Evolutionary conservation across 2,888 invertebrate species (phyloP).

Genomic region (Abrostola tripartita): DNA sequence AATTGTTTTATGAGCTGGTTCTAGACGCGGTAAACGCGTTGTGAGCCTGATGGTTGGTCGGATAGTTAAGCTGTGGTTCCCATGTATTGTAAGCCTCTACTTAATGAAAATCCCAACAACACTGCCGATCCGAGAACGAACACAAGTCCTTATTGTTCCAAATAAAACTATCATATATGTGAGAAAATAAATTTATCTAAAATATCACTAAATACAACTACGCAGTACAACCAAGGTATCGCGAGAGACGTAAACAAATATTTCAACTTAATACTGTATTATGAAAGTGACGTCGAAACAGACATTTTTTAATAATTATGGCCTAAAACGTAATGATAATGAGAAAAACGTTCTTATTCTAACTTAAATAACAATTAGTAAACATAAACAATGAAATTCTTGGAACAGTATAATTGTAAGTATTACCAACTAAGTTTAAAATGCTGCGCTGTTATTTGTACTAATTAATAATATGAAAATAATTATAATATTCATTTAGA

Average conservation of each 20-base stretch:
- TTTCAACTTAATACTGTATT: conserved; percentile 38
- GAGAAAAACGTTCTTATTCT: conserved; percentile 5
- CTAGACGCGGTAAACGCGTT: no score
- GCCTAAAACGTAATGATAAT: conserved; percentile 17
- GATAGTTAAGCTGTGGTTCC: no score
- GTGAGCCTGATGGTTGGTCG: no score
- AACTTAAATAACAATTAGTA: conserved; percentile 2
- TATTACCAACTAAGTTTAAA: conserved; percentile 18
- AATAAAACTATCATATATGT: conserved; percentile 24
- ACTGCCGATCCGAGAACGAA: no score
- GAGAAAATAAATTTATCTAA: conserved; percentile 42
- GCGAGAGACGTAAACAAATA: conserved; percentile 14
- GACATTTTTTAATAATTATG: conserved; percentile 2
- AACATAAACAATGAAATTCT: conserved; percentile 10
- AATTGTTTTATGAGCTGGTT: no score
- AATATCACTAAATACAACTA: conserved; percentile 32
- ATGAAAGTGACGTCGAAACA: conserved; percentile 14
- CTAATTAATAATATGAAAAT: neutral
- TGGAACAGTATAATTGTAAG: neutral
- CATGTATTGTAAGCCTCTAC: no score
- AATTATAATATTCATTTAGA: neutral
- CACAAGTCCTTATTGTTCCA: neutral
- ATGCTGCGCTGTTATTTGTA: conserved; percentile 26
- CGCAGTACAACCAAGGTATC: neutral
- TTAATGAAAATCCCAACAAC: no score